Evolutionary conservation across 2,888 invertebrate genomes (phyloP), one percentile per base, ranked within the genome.

Genomic region (Brachylomia viminalis): DNA sequence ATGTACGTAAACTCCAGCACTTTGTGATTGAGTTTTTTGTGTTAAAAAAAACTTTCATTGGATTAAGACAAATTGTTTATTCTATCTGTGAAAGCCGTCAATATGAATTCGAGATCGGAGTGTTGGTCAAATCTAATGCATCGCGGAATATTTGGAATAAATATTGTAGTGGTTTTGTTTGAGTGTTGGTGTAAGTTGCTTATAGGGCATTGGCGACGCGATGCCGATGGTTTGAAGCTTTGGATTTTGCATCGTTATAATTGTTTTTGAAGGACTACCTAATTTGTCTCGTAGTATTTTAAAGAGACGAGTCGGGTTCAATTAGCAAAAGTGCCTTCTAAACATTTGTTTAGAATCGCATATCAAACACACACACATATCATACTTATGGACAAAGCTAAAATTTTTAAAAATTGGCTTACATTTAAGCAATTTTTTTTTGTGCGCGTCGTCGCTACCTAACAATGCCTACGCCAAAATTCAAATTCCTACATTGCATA

Each of bases 51-150:
- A 72, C 77, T 80, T 84, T 85, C 17, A 83, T 84, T 83, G 67
- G 67, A 83, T 83, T 83, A 84, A 84, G 85, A 84, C 58, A 69
- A 80, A 69, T 75, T 66, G 68, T 84, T 76, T 84, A 76, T 84
- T 80, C 78, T 67, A 49, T 69, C 62, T 72, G 74, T 76, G 33
- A 79, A 84, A 79, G 49, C 72, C 33, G 30, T 38, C 72, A 58
- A 74, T 80, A 69, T 68, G 62, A 54, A 66, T 33, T 42, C 38
- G 20, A 56, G 45, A 52, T 52, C 58, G 38, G 61, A 73, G 27
- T 69, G 73, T 67, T 59, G 52, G 62, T 47, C 27, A 47, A 83
- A 79, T 62, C 84, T 56, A 72, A 70, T 76, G 30, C 52, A 58
- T 74, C 64, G 42, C 17, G 49, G 54, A 27, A 52, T 66, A 56